A percentile compares a stretch with the other conserved stretches of the same genome.
Conservation (phyloP, 2,888 invertebrate species). For the Helobdella robusta region DNA sequence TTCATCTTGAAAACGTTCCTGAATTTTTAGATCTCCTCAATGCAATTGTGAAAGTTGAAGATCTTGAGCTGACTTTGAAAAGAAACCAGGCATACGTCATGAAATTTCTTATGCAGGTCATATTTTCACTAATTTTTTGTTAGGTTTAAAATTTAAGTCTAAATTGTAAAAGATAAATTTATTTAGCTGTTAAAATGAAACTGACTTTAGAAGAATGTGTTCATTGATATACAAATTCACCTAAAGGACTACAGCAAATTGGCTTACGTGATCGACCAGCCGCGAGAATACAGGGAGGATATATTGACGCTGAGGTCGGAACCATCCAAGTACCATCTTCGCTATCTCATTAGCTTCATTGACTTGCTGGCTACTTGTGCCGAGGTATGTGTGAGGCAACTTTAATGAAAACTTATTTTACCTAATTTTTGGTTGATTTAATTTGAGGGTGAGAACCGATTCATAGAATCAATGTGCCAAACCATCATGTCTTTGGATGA, state of each 20-base stretch:
- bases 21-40: conserved; percentile 39
- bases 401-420: neutral
- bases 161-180: neutral
- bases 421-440: neutral
- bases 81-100: conserved; percentile 41
- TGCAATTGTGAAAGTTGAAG: conserved; percentile 39
- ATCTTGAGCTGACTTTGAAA: conserved; percentile 38
- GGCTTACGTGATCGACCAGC: conserved; percentile 39
- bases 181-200: neutral
- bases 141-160: neutral
- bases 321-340: conserved; percentile 34
- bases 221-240: neutral
- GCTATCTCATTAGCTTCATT: conserved; percentile 38
- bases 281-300: conserved; percentile 39
- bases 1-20: conserved; percentile 38
- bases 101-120: conserved; percentile 39
- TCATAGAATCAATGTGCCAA: conserved; percentile 44
- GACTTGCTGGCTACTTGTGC: conserved; percentile 39
- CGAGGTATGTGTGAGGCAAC: conserved; percentile 29
- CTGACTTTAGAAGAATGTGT: neutral
- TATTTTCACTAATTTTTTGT: too few species aligned
- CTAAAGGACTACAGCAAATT: conserved; percentile 38
- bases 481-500: conserved; percentile 40
- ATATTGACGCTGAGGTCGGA: conserved; percentile 38
- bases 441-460: conserved; percentile 41